Evolutionary conservation across 92 coral and sea anemone genomes (phyloP).

Genomic region (Nematostella vectensis): DNA sequence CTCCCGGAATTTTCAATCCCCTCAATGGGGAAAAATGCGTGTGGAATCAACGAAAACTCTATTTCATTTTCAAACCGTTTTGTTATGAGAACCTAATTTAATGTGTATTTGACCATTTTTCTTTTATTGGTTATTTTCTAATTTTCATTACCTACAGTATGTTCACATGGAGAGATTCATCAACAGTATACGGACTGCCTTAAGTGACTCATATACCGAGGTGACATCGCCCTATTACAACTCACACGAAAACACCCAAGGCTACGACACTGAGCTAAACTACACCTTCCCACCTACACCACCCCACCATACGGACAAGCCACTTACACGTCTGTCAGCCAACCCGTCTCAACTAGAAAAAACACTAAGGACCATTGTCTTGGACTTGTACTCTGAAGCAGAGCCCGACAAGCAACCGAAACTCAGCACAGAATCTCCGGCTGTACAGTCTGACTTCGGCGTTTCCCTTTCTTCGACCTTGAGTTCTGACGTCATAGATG

Average conservation of each 20-base stretch:
- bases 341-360: slow-evolving; percentile 68
- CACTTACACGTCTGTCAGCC: slow-evolving; percentile 43
- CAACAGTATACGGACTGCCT: slow-evolving; percentile 22
- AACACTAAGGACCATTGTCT: slow-evolving; percentile 48
- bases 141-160: slow-evolving; percentile 9
- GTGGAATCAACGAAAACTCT: too few relatives aligned
- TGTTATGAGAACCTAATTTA: too few relatives aligned
- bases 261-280: slow-evolving; percentile 53
- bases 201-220: slow-evolving; percentile 14
- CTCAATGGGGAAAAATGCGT: too few relatives aligned
- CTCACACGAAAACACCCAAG: slow-evolving; percentile 34
- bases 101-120: too few relatives aligned
- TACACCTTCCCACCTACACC: slow-evolving; percentile 8
- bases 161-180: slow-evolving; percentile 61
- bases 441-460: neutral
- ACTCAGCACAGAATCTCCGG: neutral
- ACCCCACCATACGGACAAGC: slow-evolving; percentile 25
- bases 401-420: slow-evolving; percentile 6
- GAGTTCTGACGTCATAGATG: too few relatives aligned
- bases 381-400: slow-evolving; percentile 61
- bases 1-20: too few relatives aligned
- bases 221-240: slow-evolving; percentile 43
- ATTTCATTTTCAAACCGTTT: too few relatives aligned
- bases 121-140: neutral
- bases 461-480: neutral